These are phyloP conservation scores for Camponotus pennsylvanicus DNA, from an alignment of 1,140 invertebrate genomes.

Conservation along the genomic window DNA sequence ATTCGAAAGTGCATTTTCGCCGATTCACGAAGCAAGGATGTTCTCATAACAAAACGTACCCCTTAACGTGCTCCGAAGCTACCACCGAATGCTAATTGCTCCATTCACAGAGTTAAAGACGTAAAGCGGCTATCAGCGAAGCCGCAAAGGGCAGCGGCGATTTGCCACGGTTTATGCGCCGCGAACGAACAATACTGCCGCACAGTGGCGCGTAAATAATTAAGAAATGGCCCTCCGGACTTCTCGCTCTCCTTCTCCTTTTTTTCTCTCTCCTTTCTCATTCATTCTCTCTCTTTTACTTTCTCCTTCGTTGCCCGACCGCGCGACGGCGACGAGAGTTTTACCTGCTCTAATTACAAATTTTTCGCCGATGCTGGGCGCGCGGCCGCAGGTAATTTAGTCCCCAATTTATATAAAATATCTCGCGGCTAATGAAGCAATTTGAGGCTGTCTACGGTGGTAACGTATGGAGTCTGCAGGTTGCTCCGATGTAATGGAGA, in stretches of 20 bases:
- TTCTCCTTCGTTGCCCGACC: conserved; percentile 2
- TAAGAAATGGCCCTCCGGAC: conserved; percentile 69
- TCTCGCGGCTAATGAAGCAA: conserved; percentile 86
- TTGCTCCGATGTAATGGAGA: conserved; percentile 78
- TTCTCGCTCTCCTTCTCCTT: conserved; percentile 11
- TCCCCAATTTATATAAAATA: conserved; percentile 86
- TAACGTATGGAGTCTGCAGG: conserved; percentile 84
- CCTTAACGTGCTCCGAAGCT: conserved; percentile 57
- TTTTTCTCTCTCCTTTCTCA: conserved; percentile 15
- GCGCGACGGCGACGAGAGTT: conserved; percentile 62
- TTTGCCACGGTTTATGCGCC: conserved; percentile 66
- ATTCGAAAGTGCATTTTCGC: neutral
- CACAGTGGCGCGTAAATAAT: conserved; percentile 77
- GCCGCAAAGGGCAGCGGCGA: conserved; percentile 66
- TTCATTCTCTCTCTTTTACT: conserved; percentile 14
- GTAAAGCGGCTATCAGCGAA: conserved; percentile 55
- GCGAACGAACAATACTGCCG: conserved; percentile 63
- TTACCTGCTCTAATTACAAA: conserved; percentile 83
- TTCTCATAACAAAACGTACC: conserved; percentile 54
- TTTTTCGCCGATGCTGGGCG: conserved; percentile 78
- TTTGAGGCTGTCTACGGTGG: conserved; percentile 84
- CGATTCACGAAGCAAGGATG: conserved; percentile 14
- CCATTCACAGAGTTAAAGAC: conserved; percentile 64
- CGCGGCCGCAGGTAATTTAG: conserved; percentile 81
- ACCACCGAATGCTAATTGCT: conserved; percentile 74